Percentiles rank a stretch among this genome's conserved stretches.
phyloP scores from a whole-genome alignment of 1,140 invertebrate genomes.

The Acromyrmex charruanus region DNA sequence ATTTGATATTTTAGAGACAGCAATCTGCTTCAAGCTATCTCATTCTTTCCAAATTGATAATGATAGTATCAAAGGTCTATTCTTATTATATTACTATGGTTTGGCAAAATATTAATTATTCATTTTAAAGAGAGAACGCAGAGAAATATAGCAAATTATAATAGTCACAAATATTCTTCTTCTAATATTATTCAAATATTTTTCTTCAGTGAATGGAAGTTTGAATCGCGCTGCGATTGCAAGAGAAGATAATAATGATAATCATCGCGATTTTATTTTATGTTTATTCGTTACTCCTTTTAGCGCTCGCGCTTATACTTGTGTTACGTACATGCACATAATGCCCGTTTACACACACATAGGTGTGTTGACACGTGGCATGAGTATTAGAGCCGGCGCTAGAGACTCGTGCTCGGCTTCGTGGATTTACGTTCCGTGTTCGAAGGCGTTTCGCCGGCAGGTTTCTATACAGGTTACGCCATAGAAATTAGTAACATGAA shows the following conservation, averaged over 20 bases:
- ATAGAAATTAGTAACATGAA: constrained; percentile 8
- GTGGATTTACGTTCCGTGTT: constrained; percentile 77
- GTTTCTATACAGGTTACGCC: not conserved
- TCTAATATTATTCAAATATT: not conserved
- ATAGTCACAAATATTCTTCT: not conserved
- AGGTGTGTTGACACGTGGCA: constrained; percentile 20
- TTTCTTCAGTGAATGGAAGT: not conserved
- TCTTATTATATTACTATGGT: too few relatives aligned
- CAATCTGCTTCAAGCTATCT: too few relatives aligned
- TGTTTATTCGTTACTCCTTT: not conserved
- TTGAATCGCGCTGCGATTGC: not conserved
- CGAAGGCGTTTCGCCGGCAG: constrained; percentile 49
- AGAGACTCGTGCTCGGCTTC: constrained; percentile 47
- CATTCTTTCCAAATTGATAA: too few relatives aligned
- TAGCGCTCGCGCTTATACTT: not conserved
- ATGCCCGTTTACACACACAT: constrained; percentile 1
- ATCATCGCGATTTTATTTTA: not conserved
- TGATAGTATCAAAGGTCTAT: too few relatives aligned
- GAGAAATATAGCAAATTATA: too few relatives aligned
- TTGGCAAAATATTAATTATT: too few relatives aligned
- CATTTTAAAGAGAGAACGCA: too few relatives aligned
- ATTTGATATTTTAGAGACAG: too few relatives aligned
- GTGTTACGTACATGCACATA: not conserved
- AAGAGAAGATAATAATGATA: too few relatives aligned
- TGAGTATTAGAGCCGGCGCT: constrained; percentile 61